phyloP scores from a whole-genome alignment of 2,113 vertebrate genomes.

The Alectura lathami region DNA sequence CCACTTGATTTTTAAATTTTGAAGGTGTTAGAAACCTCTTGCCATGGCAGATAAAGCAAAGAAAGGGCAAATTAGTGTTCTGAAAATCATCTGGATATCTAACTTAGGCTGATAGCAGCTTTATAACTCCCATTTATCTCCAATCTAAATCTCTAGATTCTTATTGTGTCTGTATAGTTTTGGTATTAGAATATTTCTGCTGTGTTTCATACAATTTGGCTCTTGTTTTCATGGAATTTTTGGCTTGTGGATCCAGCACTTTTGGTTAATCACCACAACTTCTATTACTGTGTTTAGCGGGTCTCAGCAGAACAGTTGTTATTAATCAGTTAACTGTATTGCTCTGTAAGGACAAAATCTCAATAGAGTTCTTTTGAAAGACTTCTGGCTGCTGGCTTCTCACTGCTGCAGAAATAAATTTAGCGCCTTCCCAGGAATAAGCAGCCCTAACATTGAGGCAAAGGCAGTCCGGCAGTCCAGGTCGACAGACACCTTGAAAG shows the following conservation, averaged over 20 bases:
- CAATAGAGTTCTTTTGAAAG: not conserved
- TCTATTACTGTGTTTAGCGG: not conserved
- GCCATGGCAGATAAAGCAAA: not conserved
- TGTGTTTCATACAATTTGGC: not conserved
- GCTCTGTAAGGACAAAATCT: not conserved
- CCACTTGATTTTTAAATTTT: not conserved
- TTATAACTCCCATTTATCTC: not conserved
- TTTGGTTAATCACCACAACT: not conserved
- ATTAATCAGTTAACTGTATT: not conserved
- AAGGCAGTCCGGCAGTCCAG: not conserved
- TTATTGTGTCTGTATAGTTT: not conserved
- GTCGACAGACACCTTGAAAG: not conserved
- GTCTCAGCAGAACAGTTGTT: not conserved
- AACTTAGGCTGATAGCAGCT: not conserved
- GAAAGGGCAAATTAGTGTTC: not conserved
- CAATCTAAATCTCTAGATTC: not conserved
- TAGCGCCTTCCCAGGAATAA: not conserved
- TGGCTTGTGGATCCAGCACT: not conserved
- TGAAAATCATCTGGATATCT: not conserved
- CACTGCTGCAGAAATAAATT: not conserved
- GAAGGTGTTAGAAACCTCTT: not conserved
- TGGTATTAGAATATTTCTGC: not conserved
- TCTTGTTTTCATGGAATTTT: not conserved
- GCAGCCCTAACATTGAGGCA: not conserved
- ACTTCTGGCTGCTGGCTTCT: not conserved